Conservation (phyloP, 2,797 vertebrate species). For the Danio jaintianensis region DNA sequence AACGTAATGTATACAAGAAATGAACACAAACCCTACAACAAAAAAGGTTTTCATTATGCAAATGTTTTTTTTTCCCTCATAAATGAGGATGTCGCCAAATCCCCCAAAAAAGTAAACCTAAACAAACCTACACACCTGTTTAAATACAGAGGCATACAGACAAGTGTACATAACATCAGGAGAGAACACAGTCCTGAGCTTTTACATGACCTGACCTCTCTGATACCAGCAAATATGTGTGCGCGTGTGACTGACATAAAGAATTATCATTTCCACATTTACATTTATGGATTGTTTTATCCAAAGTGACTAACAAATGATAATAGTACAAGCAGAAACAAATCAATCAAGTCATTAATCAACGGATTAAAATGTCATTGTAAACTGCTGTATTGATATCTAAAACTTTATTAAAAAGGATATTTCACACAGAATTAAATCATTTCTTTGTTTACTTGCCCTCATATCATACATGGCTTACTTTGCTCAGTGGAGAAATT, state of each 20-base stretch:
- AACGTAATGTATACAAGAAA: neutral
- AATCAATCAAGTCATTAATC: slow-evolving; percentile 19
- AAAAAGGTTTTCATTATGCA: neutral
- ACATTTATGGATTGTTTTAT: slow-evolving; percentile 11
- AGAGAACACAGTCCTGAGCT: slow-evolving; percentile 66
- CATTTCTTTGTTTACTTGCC: neutral
- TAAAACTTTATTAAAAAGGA: slow-evolving; percentile 58
- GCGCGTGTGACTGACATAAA: neutral
- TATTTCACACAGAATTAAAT: neutral
- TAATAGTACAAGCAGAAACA: slow-evolving; percentile 4
- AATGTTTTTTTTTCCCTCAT: neutral
- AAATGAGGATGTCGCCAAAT: neutral
- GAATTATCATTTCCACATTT: neutral
- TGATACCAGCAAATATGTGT: slow-evolving; percentile 63
- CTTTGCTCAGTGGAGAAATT: too few relatives aligned
- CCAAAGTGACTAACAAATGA: slow-evolving; percentile 14
- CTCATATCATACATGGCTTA: neutral
- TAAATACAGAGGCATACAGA: slow-evolving; percentile 68
- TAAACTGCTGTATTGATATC: slow-evolving; percentile 15
- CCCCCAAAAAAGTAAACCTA: slow-evolving; percentile 1
- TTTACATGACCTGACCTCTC: slow-evolving; percentile 72
- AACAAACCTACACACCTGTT: slow-evolving; percentile 35
- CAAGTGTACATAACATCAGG: slow-evolving; percentile 71
- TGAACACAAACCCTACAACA: neutral
- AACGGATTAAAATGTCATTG: slow-evolving; percentile 49